phyloP scores from a whole-genome alignment of 2,797 vertebrate genomes.

The Dermochelys coriacea region DNA sequence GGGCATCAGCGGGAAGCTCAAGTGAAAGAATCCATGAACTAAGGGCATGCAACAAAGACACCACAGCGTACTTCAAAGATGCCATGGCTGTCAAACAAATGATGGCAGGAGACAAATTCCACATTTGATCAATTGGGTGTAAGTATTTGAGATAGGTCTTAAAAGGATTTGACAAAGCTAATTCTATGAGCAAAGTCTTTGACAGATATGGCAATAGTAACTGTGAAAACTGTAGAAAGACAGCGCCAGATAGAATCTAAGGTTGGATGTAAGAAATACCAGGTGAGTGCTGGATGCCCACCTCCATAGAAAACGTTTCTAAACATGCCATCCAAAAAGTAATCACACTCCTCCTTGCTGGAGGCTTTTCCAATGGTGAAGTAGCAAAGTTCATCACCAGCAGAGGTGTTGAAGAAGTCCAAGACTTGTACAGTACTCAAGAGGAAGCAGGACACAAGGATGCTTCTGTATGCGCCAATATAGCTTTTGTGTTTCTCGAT shows the following conservation, averaged over 20 bases:
- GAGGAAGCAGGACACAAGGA: background rate
- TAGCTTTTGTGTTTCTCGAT: background rate
- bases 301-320: background rate
- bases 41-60: background rate
- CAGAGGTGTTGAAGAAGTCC: background rate
- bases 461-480: background rate
- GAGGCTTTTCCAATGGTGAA: background rate
- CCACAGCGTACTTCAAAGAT: background rate
- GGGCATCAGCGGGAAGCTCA: background rate
- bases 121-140: background rate
- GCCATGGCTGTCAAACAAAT: background rate
- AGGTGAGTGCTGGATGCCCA: background rate
- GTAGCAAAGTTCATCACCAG: background rate
- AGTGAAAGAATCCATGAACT: background rate
- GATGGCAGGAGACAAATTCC: background rate
- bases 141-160: background rate
- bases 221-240: background rate
- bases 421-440: background rate
- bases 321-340: background rate
- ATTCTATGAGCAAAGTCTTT: background rate
- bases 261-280: background rate
- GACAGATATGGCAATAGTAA: background rate
- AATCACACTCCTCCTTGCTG: background rate
- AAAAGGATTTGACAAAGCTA: background rate
- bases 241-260: background rate